Percentiles rank a stretch among this genome's conserved stretches.
phyloP scores from a whole-genome alignment of 1,140 invertebrate species.

The Helicorthomorpha holstii region DNA sequence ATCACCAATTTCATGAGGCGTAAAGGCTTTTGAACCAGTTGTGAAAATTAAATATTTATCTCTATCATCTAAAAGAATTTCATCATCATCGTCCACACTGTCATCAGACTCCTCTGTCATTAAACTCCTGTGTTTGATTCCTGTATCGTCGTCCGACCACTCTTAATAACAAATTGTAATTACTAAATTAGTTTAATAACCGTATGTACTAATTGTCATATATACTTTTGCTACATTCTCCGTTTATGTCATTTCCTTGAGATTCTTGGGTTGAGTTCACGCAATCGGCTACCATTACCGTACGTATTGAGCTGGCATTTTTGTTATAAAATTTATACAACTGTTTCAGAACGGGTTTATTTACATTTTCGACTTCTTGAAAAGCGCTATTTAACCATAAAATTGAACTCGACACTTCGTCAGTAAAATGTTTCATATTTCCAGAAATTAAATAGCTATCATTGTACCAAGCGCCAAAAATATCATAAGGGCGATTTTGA shows the following conservation, averaged over 20 bases:
- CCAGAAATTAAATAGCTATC: slow-evolving; percentile 65
- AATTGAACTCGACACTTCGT: slow-evolving; percentile 51
- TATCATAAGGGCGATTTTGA: slow-evolving; percentile 71
- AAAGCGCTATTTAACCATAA: slow-evolving; percentile 72
- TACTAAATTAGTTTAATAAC: no score
- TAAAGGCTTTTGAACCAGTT: slow-evolving; percentile 65
- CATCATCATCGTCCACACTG: slow-evolving; percentile 28
- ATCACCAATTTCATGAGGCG: slow-evolving; percentile 64
- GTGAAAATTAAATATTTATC: slow-evolving; percentile 74
- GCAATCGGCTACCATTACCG: slow-evolving; percentile 56
- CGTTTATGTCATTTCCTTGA: not conserved
- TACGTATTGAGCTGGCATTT: slow-evolving; percentile 60
- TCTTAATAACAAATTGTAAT: no score
- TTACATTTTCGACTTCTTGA: slow-evolving; percentile 47
- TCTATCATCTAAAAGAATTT: slow-evolving; percentile 27
- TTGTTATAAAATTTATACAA: slow-evolving; percentile 63
- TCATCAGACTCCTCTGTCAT: slow-evolving; percentile 20
- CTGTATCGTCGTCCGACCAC: no score
- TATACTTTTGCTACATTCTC: not conserved
- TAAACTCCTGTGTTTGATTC: slow-evolving; percentile 14
- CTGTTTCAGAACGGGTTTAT: slow-evolving; percentile 59
- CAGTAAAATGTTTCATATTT: slow-evolving; percentile 57
- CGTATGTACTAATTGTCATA: not conserved
- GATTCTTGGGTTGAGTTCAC: slow-evolving; percentile 21
- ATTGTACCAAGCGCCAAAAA: slow-evolving; percentile 78